Evolutionary conservation across 2,113 vertebrate species (phyloP), one percentile per base, ranked within the genome.

Genomic region (Prionailurus viverrinus): DNA sequence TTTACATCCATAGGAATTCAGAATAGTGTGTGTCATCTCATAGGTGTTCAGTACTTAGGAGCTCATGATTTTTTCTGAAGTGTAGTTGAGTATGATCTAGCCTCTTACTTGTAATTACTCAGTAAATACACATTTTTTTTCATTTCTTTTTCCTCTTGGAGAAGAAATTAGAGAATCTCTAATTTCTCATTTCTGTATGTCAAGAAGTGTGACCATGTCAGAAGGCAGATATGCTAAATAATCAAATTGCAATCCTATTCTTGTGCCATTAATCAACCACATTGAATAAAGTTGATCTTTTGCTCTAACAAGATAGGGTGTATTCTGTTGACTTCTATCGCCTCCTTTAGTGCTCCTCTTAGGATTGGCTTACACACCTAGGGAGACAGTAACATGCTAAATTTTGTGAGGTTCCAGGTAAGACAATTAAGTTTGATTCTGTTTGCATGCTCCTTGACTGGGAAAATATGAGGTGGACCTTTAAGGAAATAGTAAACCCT

Each of bases 131-230:
- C 6, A 55, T 18, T 53, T 86, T 74, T 48, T 55, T 65, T 69
- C 39, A 45, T 45, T 45, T 15, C 80, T 81, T 68, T 5, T 39
- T 89, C 14, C 69, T n/a, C 11, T 63, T 91, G 18, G 15, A 74
- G 27, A 90, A 83, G 27, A 83, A 90, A 36, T 95, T 63, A 80
- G 16, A 81, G 51, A 73, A 39, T 55, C 36, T 79, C 51, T 85
- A 82, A 86, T 85, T 97, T 86, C 51, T 85, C 79, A 86, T 85
- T 97, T 96, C n/a, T 18, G 73, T 55, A 51, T 36, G 27, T 69
- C 58, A 96, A 96, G 48, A 85, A 91, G 91, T 78, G 69, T 55
- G 71, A 31, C 15, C 45, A 89, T 88, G 61, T 73, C 69, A 84
- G 16, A 68, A 95, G 25, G 41, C 0, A 96, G 41, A 81, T 79